Conservation (phyloP, 2,113 vertebrate species). For the Psophia crepitans region DNA sequence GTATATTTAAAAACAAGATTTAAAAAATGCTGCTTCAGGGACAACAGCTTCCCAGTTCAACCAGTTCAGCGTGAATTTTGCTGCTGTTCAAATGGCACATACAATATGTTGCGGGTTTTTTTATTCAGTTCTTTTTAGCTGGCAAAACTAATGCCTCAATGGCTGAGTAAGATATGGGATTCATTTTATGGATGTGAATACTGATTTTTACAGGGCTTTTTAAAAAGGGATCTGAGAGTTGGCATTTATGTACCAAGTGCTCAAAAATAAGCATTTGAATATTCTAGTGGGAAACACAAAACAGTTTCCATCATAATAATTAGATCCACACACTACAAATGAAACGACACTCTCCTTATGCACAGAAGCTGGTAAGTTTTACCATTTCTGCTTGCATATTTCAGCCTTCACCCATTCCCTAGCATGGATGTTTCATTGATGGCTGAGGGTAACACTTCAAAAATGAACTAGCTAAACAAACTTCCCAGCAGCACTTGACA, state of each 20-base stretch:
- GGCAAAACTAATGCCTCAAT: neutral
- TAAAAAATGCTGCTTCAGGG: neutral
- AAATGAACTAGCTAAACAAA: constrained; percentile 86
- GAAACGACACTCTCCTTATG: neutral
- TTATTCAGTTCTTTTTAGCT: neutral
- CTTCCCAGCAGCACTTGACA: constrained; percentile 85
- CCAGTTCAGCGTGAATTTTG: neutral
- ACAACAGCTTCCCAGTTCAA: neutral
- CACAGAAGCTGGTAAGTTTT: constrained; percentile 53
- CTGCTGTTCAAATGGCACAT: neutral
- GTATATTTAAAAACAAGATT: neutral
- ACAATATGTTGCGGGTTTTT: rapidly evolving
- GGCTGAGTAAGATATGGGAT: neutral
- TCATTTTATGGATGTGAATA: neutral
- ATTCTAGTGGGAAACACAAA: constrained; percentile 12
- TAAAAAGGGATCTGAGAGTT: neutral
- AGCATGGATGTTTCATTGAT: constrained; percentile 68
- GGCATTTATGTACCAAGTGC: neutral
- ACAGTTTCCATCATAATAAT: neutral
- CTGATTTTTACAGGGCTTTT: neutral
- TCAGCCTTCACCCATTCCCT: constrained; percentile 52
- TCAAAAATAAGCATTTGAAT: neutral
- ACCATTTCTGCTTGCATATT: constrained; percentile 49
- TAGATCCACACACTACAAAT: neutral
- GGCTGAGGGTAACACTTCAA: constrained; percentile 82